These are phyloP conservation scores for Prorops nasuta DNA, from an alignment of 1,140 invertebrate genomes.

Conservation along the genomic window DNA sequence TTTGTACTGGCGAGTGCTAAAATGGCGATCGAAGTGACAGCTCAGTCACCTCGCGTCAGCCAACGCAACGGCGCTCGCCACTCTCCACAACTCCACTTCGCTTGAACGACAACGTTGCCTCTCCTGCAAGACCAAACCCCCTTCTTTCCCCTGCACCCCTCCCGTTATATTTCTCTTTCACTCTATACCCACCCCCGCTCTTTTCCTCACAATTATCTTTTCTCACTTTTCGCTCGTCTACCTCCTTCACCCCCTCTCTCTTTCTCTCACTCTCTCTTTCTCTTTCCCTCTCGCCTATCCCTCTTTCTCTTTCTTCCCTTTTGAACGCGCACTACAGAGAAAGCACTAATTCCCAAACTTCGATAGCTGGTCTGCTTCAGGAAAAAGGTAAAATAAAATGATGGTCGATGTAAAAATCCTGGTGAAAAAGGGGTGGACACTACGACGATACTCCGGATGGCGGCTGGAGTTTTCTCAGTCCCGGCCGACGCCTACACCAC, in stretches of 20 bases:
- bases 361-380: too few species aligned
- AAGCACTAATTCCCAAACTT: too few species aligned
- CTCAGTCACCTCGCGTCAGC: slow-evolving; percentile 33
- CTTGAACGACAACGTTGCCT: too few species aligned
- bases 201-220: not conserved
- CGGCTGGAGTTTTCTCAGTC: slow-evolving; percentile 9
- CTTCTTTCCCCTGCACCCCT: too few species aligned
- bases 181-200: slow-evolving; percentile 2
- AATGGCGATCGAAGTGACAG: slow-evolving; percentile 56
- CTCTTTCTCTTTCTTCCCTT: slow-evolving; percentile 8
- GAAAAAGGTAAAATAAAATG: too few species aligned
- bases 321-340: too few species aligned
- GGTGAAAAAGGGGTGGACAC: not conserved
- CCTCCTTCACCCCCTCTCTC: not conserved
- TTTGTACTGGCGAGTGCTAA: slow-evolving; percentile 41
- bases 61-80: too few species aligned
- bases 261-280: not conserved
- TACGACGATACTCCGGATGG: not conserved
- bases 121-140: too few species aligned
- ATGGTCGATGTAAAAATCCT: too few species aligned
- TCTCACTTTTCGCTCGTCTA: not conserved
- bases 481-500: slow-evolving; percentile 33
- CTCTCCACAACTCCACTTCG: too few species aligned
- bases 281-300: slow-evolving; percentile 4
- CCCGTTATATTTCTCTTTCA: too few species aligned